Conservation (phyloP, 2,113 vertebrate species). For the Alces alces region DNA sequence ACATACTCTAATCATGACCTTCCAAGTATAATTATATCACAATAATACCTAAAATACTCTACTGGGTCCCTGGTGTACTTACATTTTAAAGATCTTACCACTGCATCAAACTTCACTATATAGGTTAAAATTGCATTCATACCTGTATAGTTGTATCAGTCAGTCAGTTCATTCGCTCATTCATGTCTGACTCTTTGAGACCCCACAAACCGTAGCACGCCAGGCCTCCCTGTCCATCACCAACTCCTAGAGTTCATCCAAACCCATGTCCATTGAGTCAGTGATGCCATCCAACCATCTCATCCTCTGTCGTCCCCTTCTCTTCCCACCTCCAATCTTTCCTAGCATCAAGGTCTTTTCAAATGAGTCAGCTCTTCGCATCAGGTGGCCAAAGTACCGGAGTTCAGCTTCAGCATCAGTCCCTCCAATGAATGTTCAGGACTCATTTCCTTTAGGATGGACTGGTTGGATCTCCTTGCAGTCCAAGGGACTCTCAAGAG, state of each 20-base stretch:
- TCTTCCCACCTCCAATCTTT: neutral
- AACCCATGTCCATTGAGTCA: neutral
- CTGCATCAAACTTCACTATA: neutral
- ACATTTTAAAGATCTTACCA: neutral
- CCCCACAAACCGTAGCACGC: neutral
- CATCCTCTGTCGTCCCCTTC: neutral
- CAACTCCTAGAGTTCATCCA: neutral
- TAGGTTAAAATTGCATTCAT: neutral
- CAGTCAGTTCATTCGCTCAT: neutral
- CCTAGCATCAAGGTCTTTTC: neutral
- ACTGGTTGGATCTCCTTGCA: neutral
- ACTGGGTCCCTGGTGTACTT: neutral
- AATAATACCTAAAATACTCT: neutral
- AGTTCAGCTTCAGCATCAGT: neutral
- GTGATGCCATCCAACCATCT: neutral
- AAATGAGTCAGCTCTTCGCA: neutral
- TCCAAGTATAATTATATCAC: neutral
- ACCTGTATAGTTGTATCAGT: neutral
- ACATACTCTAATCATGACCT: neutral
- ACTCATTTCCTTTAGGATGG: neutral
- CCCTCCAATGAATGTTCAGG: neutral
- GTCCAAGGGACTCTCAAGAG: neutral
- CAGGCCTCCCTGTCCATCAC: neutral
- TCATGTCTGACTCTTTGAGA: neutral
- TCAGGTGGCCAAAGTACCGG: neutral